phyloP scores from a whole-genome alignment of 2,113 vertebrate species.

The Hyaena hyaena region DNA sequence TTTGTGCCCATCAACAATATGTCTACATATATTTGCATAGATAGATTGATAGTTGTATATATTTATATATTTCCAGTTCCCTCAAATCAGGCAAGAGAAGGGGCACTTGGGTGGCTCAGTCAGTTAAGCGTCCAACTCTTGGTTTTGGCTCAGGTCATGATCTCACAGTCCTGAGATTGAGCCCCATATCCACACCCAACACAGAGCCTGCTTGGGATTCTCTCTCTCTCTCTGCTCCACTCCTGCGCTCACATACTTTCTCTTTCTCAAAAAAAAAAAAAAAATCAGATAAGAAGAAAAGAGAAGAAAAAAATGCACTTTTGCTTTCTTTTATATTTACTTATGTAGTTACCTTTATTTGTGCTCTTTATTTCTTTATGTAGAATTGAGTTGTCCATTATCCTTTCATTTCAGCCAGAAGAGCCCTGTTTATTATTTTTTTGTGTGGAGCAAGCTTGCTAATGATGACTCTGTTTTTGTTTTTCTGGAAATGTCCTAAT shows the following conservation, averaged over 20 bases:
- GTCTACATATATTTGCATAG: not conserved
- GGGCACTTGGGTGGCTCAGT: no score
- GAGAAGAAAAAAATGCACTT: not conserved
- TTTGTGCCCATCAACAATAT: not conserved
- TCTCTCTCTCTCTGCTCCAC: no score
- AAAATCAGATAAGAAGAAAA: not conserved
- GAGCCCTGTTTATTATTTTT: not conserved
- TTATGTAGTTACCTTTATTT: not conserved
- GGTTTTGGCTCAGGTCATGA: no score
- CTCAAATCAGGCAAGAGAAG: not conserved
- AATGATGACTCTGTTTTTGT: not conserved
- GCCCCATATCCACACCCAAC: no score
- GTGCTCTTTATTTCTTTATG: not conserved
- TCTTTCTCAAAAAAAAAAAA: no score
- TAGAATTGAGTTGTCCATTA: not conserved
- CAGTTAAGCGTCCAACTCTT: no score
- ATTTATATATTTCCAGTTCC: not conserved
- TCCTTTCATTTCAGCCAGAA: not conserved
- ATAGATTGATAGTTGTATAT: no score
- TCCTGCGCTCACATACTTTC: no score
- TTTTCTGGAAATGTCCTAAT: not conserved
- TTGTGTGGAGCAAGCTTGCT: not conserved
- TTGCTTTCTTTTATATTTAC: not conserved
- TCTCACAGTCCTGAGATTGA: no score
- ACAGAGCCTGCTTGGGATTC: no score